Conservation (phyloP, 2,113 vertebrate species). For the Prunella himalayana region DNA sequence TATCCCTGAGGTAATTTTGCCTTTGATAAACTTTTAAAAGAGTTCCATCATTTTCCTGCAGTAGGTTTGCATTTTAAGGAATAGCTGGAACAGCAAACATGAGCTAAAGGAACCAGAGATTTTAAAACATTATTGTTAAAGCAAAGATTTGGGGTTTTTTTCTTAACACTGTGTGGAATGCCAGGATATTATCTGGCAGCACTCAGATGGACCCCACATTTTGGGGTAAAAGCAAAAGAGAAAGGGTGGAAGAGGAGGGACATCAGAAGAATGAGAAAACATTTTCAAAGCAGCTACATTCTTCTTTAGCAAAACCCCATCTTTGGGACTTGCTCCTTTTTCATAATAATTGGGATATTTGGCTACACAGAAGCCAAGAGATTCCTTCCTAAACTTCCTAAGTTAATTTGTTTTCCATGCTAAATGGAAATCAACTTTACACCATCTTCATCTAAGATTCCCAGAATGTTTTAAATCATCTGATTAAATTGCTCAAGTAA, state of each 20-base stretch:
- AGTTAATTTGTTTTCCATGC: not conserved
- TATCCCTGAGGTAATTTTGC: not conserved
- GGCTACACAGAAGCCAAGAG: not conserved
- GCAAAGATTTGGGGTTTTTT: not conserved
- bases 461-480: not conserved
- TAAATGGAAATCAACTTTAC: not conserved
- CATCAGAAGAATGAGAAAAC: not conserved
- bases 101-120: not conserved
- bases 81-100: not conserved
- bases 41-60: not conserved
- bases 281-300: not conserved
- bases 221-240: not conserved
- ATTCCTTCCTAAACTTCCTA: not conserved
- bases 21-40: not conserved
- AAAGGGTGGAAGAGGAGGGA: not conserved
- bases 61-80: not conserved
- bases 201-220: rapidly evolving
- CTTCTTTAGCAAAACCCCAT: not conserved
- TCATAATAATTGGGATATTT: not conserved
- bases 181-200: not conserved
- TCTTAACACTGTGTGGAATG: not conserved
- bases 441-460: not conserved
- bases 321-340: not conserved
- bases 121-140: not conserved
- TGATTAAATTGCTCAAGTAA: not conserved